A percentile compares a stretch with the other conserved stretches of the same genome.
These are phyloP conservation scores for Scaptomyza montana DNA, from an alignment of 1,140 invertebrate species.

Conservation along the genomic window DNA sequence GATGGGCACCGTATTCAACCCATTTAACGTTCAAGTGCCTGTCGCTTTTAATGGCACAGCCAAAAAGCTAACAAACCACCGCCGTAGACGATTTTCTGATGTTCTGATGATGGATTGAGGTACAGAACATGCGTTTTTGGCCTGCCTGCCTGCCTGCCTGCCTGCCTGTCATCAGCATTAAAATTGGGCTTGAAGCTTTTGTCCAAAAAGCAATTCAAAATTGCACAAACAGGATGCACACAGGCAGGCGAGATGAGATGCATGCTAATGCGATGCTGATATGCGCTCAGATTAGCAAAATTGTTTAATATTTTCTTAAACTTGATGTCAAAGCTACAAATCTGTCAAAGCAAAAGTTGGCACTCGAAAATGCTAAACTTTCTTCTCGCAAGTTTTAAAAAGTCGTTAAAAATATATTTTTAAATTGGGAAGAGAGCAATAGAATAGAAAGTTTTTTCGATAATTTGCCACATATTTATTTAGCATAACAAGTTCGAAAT, in stretches of 20 bases:
- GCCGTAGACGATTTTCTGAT: not conserved
- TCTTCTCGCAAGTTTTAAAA: not conserved
- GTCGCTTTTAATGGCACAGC: constrained; percentile 13
- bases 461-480: no score
- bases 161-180: constrained; percentile 2
- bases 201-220: not conserved
- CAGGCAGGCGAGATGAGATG: not conserved
- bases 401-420: not conserved
- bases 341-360: no score
- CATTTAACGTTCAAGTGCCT: not conserved
- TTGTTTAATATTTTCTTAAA: not conserved
- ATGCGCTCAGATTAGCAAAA: not conserved
- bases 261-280: constrained; percentile 5
- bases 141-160: not conserved
- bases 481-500: no score
- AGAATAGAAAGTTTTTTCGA: no score
- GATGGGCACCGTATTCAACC: not conserved
- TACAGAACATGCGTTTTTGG: not conserved
- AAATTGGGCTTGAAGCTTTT: not conserved
- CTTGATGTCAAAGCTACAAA: no score
- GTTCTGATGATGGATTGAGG: constrained; percentile 6
- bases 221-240: not conserved
- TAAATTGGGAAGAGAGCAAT: no score
- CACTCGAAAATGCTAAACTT: no score
- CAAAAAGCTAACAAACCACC: constrained; percentile 7